Base-by-base conservation (phyloP, 2,797 vertebrate species). In the Alcedo atthis region DNA sequence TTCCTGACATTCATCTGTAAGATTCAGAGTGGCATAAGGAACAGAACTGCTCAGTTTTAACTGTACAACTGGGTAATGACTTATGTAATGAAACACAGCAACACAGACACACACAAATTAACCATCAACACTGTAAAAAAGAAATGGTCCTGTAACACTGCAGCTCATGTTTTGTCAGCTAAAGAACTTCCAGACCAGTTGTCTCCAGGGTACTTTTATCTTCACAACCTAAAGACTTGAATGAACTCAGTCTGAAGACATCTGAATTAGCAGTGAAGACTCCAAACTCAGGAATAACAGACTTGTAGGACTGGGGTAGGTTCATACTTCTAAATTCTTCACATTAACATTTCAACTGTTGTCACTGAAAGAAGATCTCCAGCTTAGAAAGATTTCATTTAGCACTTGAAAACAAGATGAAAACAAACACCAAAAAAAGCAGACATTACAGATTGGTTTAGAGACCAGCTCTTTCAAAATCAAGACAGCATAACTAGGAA, bases 391-490 rank as follows among this genome's bases (percentile, higher is more conserved):
- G 35, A 35, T 8, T 26, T 42, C 57, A 79, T 80, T 46, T 89
- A 76, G 83, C 37, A 53, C 53, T 87, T 77, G 64, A 69, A 73
- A 87, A 87, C 19, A 92, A 62, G 49, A 66, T 51, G 30, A 49
- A 76, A 78, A 63, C 18, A 28, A 67, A 68, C 54, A 49, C 43
- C 22, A 18, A 67, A 35, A 35, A 61, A 69, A 70, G n/a, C 21
- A 53, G 48, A 35, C 21, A 42, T 58, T 55, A 71, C 21, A 85
- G 57, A 81, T 2, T 28, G 45, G 74, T 82, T 90, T 89, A 86
- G 95, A 95, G 95, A 90, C 94, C 81, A 82, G 95, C 93, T 96
- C 94, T 67, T 92, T 77, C 53, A 67, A 90, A 73, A 63, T 14
- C 55, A 71, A 40, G 28, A 81, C 54, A 62, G 20, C 10, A 10